Conservation (phyloP, 2,113 vertebrate species). For the Parotia lawesii region DNA sequence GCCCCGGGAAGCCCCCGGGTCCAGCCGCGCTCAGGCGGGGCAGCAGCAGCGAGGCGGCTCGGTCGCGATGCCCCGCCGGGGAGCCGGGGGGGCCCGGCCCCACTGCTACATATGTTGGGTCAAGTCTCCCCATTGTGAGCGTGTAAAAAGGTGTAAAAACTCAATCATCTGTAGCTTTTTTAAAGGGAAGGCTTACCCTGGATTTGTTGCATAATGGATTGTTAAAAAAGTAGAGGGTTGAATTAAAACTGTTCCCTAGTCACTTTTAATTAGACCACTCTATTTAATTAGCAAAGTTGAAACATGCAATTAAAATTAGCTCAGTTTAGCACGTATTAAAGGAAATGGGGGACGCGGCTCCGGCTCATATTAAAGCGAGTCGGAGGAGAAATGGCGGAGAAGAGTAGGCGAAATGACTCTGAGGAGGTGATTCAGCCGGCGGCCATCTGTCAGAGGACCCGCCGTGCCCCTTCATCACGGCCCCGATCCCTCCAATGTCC, state of each 20-base stretch:
- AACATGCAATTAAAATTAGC: constrained; percentile 75
- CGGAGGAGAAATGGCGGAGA: constrained; percentile 40
- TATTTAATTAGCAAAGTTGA: constrained; percentile 85
- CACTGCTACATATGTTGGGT: constrained; percentile 91
- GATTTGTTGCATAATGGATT: constrained; percentile 82
- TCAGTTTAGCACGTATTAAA: constrained; percentile 67
- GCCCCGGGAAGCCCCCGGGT: constrained; percentile 74
- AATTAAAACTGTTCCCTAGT: constrained; percentile 83
- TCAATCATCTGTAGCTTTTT: constrained; percentile 80
- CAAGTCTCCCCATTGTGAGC: constrained; percentile 85
- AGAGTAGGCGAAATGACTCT: background rate
- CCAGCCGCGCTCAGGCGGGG: constrained; percentile 75
- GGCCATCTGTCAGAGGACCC: constrained; percentile 15
- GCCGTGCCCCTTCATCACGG: background rate
- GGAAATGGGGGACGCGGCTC: constrained; percentile 35
- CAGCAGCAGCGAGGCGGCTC: constrained; percentile 74
- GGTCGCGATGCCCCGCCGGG: constrained; percentile 74
- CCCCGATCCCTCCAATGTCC: background rate
- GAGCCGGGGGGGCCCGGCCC: constrained; percentile 79
- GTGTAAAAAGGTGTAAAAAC: constrained; percentile 87
- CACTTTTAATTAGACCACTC: constrained; percentile 84
- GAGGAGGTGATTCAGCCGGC: background rate
- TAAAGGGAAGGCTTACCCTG: constrained; percentile 67
- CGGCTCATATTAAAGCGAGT: background rate
- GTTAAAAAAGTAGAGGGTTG: constrained; percentile 80